phyloP scores from a whole-genome alignment of 2,888 invertebrate species.

The Candidula unifasciata region DNA sequence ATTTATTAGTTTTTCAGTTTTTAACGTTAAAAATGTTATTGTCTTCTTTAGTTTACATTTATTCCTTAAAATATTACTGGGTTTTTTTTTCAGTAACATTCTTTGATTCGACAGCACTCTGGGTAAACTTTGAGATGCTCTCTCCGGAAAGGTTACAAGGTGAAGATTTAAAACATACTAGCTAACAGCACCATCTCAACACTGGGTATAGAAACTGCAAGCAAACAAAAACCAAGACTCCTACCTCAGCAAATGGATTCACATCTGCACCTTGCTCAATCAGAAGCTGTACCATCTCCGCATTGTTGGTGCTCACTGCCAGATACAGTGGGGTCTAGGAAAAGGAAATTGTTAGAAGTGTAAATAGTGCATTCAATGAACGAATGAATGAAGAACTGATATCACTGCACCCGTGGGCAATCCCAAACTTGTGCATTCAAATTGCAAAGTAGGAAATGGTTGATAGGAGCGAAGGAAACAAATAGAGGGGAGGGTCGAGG shows the following conservation, averaged over 20 bases:
- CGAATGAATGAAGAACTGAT: no score
- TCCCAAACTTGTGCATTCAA: no score
- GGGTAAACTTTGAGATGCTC: no score
- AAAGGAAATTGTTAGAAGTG: neutral
- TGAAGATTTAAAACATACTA: neutral
- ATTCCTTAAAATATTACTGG: no score
- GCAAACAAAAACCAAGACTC: neutral
- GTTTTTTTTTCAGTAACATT: no score
- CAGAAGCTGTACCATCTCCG: conserved; percentile 67
- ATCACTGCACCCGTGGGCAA: no score
- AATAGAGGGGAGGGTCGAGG: no score
- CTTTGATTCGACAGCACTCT: no score
- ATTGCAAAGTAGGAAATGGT: neutral
- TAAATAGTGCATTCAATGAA: no score
- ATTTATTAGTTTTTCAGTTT: no score
- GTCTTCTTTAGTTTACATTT: no score
- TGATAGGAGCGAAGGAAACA: neutral
- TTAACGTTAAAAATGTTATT: no score
- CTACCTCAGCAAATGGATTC: conserved; percentile 69
- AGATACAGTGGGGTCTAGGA: conserved; percentile 70
- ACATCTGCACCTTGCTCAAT: conserved; percentile 66
- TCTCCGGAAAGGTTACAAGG: neutral
- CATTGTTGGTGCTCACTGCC: conserved; percentile 67
- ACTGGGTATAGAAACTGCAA: neutral
- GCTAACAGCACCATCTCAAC: neutral